Evolutionary conservation across 2,113 vertebrate species (phyloP).

Genomic region (Cinclus mexicanus): DNA sequence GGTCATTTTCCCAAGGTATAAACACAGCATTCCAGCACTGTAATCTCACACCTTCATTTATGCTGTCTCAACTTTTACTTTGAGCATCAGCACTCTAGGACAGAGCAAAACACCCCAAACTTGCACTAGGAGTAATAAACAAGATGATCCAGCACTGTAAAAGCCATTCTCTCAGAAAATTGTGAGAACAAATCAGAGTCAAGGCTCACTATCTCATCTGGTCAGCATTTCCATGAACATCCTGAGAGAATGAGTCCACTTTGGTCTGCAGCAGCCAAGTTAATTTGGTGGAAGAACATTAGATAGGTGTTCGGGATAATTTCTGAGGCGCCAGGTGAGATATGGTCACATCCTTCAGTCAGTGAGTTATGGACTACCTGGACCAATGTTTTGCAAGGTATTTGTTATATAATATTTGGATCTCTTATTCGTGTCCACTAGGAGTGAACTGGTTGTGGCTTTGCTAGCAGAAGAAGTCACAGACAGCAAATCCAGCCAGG

Average conservation of each 20-base stretch:
- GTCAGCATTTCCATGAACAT: neutral
- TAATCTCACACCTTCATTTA: neutral
- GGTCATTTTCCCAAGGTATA: neutral
- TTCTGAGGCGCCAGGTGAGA: neutral
- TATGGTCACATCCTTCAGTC: neutral
- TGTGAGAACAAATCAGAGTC: fast-evolving
- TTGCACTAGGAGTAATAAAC: neutral
- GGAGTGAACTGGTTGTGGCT: neutral
- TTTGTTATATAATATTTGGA: neutral
- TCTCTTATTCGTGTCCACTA: neutral
- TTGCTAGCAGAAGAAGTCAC: neutral
- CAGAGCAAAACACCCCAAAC: neutral
- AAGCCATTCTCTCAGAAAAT: neutral
- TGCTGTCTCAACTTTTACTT: neutral
- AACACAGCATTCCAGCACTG: neutral
- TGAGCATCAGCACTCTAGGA: neutral
- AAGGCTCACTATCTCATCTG: neutral
- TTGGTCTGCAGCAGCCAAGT: neutral
- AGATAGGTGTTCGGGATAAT: neutral
- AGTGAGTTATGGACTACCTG: neutral
- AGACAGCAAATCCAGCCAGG: neutral
- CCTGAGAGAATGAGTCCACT: neutral
- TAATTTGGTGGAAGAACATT: neutral
- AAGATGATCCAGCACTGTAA: neutral
- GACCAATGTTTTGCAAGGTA: neutral